Conservation (phyloP, 2,888 invertebrate genomes). For the Acleris literana region DNA sequence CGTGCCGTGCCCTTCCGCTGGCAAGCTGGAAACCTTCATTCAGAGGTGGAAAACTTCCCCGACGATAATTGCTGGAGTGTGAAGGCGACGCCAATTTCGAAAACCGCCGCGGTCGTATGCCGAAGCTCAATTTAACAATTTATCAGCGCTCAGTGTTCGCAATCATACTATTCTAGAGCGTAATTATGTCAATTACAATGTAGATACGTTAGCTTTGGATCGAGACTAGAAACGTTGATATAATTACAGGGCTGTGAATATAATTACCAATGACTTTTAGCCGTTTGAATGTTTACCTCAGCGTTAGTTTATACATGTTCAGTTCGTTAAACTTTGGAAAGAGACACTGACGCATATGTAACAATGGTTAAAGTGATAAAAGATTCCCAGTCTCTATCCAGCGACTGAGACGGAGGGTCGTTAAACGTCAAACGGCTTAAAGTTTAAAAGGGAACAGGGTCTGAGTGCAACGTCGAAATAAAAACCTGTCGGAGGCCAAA, state of each 20-base stretch:
- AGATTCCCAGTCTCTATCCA: conserved; percentile 31
- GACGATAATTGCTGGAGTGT: conserved; percentile 73
- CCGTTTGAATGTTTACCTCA: not conserved
- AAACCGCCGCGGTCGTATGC: conserved; percentile 41
- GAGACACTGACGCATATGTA: conserved; percentile 17
- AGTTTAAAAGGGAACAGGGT: conserved; percentile 36
- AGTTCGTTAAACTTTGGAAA: conserved; percentile 7
- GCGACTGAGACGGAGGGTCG: conserved; percentile 31
- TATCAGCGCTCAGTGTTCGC: conserved; percentile 47
- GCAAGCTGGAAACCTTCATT: conserved; percentile 60
- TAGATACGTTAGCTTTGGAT: conserved; percentile 12
- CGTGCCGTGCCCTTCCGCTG: conserved; percentile 38
- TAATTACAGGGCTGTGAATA: not conserved
- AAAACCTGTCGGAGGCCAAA: conserved; percentile 36
- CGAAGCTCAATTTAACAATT: conserved; percentile 63
- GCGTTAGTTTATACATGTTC: not conserved
- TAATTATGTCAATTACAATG: conserved; percentile 47
- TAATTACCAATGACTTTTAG: not conserved
- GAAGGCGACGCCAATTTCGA: conserved; percentile 62
- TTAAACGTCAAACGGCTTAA: conserved; percentile 36
- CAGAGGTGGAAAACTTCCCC: conserved; percentile 67
- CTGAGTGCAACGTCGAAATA: conserved; percentile 35
- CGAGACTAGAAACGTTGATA: conserved; percentile 23
- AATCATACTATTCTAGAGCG: conserved; percentile 44
- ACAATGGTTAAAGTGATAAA: conserved; percentile 31